phyloP scores from a whole-genome alignment of 2,113 vertebrate species.

The Kryptolebias marmoratus region DNA sequence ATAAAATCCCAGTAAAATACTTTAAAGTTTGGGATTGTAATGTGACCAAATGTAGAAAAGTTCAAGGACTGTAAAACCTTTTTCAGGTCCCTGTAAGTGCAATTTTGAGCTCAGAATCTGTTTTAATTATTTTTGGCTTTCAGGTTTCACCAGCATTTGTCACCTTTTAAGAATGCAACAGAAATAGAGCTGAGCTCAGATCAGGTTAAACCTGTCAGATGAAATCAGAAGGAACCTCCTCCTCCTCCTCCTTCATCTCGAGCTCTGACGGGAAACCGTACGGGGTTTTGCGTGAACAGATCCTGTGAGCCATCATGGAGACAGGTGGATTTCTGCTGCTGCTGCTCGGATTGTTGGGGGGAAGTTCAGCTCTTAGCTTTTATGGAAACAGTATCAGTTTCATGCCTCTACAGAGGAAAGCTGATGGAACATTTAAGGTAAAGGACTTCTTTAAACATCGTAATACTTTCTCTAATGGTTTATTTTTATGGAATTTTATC shows the following conservation, averaged over 20 bases:
- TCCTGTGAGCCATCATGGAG: slow-evolving; percentile 45
- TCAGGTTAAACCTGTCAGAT: slow-evolving; percentile 53
- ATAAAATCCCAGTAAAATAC: background rate
- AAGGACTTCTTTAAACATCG: background rate
- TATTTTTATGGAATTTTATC: background rate
- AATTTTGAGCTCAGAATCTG: background rate
- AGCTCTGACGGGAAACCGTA: background rate
- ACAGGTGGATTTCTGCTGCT: slow-evolving; percentile 15
- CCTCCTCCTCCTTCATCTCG: slow-evolving; percentile 26
- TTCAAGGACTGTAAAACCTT: background rate
- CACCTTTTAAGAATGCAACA: background rate
- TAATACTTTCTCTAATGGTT: background rate
- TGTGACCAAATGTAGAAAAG: background rate
- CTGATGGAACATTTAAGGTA: slow-evolving; percentile 62
- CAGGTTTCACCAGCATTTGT: background rate
- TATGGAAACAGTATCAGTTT: slow-evolving; percentile 63
- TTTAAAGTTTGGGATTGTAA: background rate
- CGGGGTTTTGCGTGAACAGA: background rate
- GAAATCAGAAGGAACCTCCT: slow-evolving; percentile 12
- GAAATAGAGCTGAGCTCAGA: background rate
- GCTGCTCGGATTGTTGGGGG: background rate
- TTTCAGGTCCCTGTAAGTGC: background rate
- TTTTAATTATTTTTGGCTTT: background rate
- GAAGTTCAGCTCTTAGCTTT: slow-evolving; percentile 12
- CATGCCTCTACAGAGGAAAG: background rate